Conservation (phyloP, 1,140 invertebrate genomes). For the Calycopis cecrops region DNA sequence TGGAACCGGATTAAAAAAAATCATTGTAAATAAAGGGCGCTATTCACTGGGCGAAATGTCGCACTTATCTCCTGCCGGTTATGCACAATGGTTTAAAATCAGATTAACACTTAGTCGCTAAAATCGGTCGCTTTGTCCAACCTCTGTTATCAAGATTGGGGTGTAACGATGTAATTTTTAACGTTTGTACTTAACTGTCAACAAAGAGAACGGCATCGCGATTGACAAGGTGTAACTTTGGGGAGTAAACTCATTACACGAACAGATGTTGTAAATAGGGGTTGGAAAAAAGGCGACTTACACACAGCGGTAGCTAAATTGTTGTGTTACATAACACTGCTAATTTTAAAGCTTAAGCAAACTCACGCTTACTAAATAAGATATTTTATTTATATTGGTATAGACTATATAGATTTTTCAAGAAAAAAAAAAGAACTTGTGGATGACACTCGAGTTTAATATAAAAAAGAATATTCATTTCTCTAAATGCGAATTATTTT, state of each 20-base stretch:
- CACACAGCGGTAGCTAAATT: background rate
- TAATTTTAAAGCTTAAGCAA: background rate
- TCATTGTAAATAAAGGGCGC: conserved; percentile 7
- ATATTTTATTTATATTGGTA: background rate
- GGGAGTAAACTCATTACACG: conserved; percentile 1
- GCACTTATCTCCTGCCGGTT: conserved; percentile 7
- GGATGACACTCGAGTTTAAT: background rate
- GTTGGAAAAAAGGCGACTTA: background rate
- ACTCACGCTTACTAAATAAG: background rate
- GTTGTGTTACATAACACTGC: background rate
- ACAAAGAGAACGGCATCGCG: background rate
- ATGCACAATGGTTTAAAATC: conserved; percentile 6
- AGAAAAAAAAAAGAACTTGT: background rate
- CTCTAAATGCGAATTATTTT: too few species aligned
- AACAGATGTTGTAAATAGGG: background rate
- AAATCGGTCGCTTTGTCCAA: conserved; percentile 11
- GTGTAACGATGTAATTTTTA: conserved; percentile 10
- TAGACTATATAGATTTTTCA: background rate
- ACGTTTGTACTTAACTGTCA: background rate
- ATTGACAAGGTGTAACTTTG: conserved; percentile 1
- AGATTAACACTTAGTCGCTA: conserved; percentile 10
- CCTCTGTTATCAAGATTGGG: conserved; percentile 1
- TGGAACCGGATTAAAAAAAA: conserved; percentile 6
- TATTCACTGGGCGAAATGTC: conserved; percentile 1
- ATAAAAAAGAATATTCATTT: background rate